These are phyloP conservation scores for Drosophila yooni DNA, from an alignment of 2,888 invertebrate species.

Conservation along the genomic window DNA sequence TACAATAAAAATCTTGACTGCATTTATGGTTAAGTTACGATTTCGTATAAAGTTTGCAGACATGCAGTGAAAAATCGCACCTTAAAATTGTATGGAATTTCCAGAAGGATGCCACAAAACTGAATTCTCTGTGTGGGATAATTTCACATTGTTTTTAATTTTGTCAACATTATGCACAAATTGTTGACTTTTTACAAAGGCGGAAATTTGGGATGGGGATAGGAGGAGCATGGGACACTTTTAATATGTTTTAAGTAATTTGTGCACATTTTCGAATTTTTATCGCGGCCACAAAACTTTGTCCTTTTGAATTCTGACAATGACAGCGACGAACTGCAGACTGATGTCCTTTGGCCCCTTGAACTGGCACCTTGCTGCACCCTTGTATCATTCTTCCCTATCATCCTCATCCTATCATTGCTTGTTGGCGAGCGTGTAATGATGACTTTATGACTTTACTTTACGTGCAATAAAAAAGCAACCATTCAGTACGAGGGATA, in stretches of 20 bases:
- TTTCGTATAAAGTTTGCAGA: conserved; percentile 26
- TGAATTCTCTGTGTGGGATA: conserved; percentile 13
- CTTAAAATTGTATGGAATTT: conserved; percentile 43
- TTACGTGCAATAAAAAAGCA: conserved; percentile 75
- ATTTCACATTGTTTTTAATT: conserved; percentile 53
- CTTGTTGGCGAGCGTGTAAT: conserved; percentile 71
- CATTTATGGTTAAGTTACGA: conserved; percentile 15
- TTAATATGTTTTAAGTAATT: conserved; percentile 76
- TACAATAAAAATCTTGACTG: neutral
- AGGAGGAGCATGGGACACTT: conserved; percentile 12
- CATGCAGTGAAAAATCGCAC: conserved; percentile 36
- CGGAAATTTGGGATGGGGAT: neutral
- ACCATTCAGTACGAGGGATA: conserved; percentile 45
- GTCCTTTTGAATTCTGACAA: conserved; percentile 61
- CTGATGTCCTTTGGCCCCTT: conserved; percentile 31
- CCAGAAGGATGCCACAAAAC: conserved; percentile 22
- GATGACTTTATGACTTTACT: conserved; percentile 77
- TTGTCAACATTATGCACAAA: conserved; percentile 57
- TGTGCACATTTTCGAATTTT: conserved; percentile 74
- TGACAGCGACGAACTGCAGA: conserved; percentile 31
- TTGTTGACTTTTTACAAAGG: conserved; percentile 2
- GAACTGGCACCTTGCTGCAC: conserved; percentile 4
- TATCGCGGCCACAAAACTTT: conserved; percentile 73
- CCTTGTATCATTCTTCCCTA: neutral
- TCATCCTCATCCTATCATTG: conserved; percentile 22